A percentile compares a stretch with the other conserved stretches of the same genome.
These are phyloP conservation scores for Drosophila maculinotata DNA, from an alignment of 2,888 invertebrate genomes.

Conservation along the genomic window DNA sequence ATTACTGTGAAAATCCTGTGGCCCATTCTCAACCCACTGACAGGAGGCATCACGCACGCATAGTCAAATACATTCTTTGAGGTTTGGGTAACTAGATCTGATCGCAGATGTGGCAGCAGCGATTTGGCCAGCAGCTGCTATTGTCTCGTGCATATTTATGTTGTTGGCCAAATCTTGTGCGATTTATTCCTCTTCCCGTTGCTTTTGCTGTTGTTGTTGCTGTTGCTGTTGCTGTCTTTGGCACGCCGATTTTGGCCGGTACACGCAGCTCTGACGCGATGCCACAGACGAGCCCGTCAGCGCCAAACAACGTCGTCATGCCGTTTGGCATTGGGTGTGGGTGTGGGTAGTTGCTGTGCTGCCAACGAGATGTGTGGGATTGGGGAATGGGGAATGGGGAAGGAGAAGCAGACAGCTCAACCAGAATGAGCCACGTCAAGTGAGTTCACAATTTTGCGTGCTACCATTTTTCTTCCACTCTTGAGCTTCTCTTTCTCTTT, in stretches of 20 bases:
- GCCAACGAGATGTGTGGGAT: slow-evolving; percentile 6
- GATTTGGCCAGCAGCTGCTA: slow-evolving; percentile 57
- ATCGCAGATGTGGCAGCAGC: slow-evolving; percentile 48
- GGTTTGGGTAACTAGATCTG: slow-evolving; percentile 6
- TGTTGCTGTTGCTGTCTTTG: slow-evolving; percentile 41
- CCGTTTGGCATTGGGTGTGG: slow-evolving; percentile 51
- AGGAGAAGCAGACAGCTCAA: slow-evolving; percentile 49
- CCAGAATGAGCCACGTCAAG: slow-evolving; percentile 80
- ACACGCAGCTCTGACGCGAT: slow-evolving; percentile 56
- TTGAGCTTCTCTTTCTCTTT: slow-evolving; percentile 23
- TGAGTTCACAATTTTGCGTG: slow-evolving; percentile 81
- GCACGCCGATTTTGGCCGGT: slow-evolving; percentile 66
- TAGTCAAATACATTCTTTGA: slow-evolving; percentile 19
- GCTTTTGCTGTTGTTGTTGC: background rate
- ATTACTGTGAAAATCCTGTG: slow-evolving; percentile 62
- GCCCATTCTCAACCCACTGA: slow-evolving; percentile 3
- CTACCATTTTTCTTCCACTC: slow-evolving; percentile 75
- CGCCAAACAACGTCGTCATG: slow-evolving; percentile 72
- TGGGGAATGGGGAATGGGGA: background rate
- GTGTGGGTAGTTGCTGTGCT: slow-evolving; percentile 1
- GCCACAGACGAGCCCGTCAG: slow-evolving; percentile 57
- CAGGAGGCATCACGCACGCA: slow-evolving; percentile 52
- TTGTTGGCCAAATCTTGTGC: slow-evolving; percentile 59
- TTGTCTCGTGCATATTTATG: slow-evolving; percentile 68
- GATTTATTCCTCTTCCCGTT: slow-evolving; percentile 29